Conservation (phyloP, 1,140 invertebrate species). For the Meteorus sp. region DNA sequence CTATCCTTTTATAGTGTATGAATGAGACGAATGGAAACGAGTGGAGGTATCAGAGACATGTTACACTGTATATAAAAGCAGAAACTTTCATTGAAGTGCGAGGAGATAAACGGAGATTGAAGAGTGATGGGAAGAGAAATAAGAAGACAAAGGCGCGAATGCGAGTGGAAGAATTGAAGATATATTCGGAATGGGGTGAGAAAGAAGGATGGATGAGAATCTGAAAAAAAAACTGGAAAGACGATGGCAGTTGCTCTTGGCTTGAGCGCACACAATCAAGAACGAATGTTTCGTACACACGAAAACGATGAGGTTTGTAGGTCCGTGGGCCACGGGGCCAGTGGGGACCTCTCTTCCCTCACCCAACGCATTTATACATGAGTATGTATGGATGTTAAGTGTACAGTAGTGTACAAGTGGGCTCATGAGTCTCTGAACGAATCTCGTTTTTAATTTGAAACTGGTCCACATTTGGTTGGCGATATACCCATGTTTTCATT, state of each 20-base stretch:
- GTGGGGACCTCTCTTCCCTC: conserved; percentile 27
- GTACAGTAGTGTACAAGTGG: conserved; percentile 17
- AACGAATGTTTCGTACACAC: no score
- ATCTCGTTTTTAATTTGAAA: conserved; percentile 74
- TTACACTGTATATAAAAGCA: no score
- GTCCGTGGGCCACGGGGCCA: conserved; percentile 48
- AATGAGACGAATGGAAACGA: no score
- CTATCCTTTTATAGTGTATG: no score
- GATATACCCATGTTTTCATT: conserved; percentile 36
- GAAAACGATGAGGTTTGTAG: conserved; percentile 39
- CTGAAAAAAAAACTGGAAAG: conserved; percentile 13
- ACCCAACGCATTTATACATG: conserved; percentile 20
- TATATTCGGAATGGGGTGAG: conserved; percentile 17
- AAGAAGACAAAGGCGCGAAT: no score
- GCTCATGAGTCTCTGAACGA: no score
- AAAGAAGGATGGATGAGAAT: conserved; percentile 22
- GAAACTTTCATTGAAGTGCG: no score
- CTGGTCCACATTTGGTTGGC: conserved; percentile 69
- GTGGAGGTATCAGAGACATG: no score
- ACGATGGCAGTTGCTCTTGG: conserved; percentile 22
- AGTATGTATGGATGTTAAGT: conserved; percentile 19
- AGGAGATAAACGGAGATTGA: no score
- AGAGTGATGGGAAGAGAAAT: no score
- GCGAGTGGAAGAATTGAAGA: no score
- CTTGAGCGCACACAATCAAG: conserved; percentile 27